Conservation (phyloP, 1,140 invertebrate genomes). For the Papilio helenus region DNA sequence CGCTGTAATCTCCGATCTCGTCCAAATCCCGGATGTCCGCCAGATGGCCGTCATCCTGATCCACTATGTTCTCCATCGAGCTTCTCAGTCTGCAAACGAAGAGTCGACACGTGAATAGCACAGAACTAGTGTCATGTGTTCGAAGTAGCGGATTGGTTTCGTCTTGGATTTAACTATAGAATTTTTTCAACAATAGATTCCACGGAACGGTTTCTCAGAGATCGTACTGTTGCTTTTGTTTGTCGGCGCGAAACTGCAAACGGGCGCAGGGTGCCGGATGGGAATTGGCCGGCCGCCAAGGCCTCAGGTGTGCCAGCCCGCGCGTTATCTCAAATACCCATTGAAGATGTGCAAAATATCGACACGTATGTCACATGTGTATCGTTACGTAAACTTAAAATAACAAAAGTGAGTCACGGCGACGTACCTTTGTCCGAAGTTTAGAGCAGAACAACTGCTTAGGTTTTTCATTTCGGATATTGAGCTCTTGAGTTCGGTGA, state of each 20-base stretch:
- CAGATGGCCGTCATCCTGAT: conserved; percentile 78
- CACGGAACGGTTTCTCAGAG: conserved; percentile 41
- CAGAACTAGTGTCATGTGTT: not conserved
- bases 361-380: conserved; percentile 50
- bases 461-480: conserved; percentile 90
- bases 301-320: conserved; percentile 76
- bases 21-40: conserved; percentile 82
- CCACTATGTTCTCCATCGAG: conserved; percentile 87
- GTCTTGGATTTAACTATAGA: conserved; percentile 9
- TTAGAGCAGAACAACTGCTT: conserved; percentile 81
- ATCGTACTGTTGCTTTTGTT: conserved; percentile 76
- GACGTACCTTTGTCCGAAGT: conserved; percentile 82
- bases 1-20: conserved; percentile 65
- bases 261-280: conserved; percentile 66
- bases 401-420: conserved; percentile 40
- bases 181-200: conserved; percentile 18
- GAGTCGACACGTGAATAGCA: conserved; percentile 19
- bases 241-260: conserved; percentile 77
- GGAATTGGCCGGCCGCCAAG: conserved; percentile 76
- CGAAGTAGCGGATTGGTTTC: no score
- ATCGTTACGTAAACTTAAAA: conserved; percentile 55
- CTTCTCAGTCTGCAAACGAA: conserved; percentile 82
- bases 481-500: conserved; percentile 89
- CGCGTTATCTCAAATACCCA: conserved; percentile 66
- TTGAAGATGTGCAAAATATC: conserved; percentile 59